Evolutionary conservation across 2,797 vertebrate genomes (phyloP), one percentile per base, ranked within the genome.

Genomic region (Scleropages formosus): DNA sequence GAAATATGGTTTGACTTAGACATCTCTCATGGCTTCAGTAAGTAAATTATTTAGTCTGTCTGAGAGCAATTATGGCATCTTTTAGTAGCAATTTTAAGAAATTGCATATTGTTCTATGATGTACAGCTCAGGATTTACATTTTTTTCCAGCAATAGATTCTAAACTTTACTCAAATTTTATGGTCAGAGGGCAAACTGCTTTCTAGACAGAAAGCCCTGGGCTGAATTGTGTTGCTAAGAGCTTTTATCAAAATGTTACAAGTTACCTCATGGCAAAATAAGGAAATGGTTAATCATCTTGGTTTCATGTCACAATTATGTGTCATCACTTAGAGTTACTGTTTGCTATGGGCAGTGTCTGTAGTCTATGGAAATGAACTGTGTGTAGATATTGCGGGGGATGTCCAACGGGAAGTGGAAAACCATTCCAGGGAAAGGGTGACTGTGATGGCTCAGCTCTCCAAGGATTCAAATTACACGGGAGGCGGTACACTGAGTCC

Each of bases 371-470:
- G 16, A 56, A 51, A 26, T 53, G 24, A 70, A 20, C 51, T 11
- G 31, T 71, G 51, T 39, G 49, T 13, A n/a, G 15, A 0, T 44
- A 26, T 18, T 3, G 4, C 12, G 56, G 4, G 58, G 12, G 24
- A 27, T 11, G 3, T 24, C 13, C 67, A 51, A 53, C 22, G 60
- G 47, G 20, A 68, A 78, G 46, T 53, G 66, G 59, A 26, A 72
- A 68, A 61, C 51, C 26, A 67, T n/a, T 49, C 44, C 69, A 58
- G 65, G 13, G 27, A 24, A 63, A 49, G 53, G 20, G 51, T 61
- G 73, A 61, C 58, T 74, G 59, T 53, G n/a, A n/a, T 70, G 91
- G 88, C 91, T 94, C 92, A 91, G n/a, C n/a, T n/a, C n/a, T n/a
- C n/a, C n/a, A n/a, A n/a, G n/a, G n/a, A n/a, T n/a, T n/a, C n/a